phyloP scores from a whole-genome alignment of 2,797 vertebrate species.

The Amniataba percoides region DNA sequence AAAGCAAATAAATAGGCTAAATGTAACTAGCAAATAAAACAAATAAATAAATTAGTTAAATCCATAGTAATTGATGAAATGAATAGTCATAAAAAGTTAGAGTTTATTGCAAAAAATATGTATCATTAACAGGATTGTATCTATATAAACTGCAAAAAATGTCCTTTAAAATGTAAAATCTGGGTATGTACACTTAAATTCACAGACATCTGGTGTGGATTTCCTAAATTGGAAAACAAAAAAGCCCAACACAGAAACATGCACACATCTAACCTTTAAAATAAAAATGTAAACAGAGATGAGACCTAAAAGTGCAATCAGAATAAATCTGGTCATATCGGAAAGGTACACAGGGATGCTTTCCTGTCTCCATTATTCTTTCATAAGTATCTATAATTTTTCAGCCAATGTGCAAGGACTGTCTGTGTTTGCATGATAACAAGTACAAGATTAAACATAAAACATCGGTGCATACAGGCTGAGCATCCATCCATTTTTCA shows the following conservation, averaged over 20 bases:
- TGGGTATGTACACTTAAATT: conserved; percentile 17
- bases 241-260: not conserved
- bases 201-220: not conserved
- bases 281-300: conserved; percentile 48
- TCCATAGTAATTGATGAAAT: not conserved
- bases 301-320: conserved; percentile 44
- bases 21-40: not conserved
- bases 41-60: not conserved
- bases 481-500: not conserved
- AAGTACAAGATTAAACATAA: not conserved
- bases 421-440: not conserved
- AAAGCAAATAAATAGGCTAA: not conserved
- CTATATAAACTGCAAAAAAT: conserved; percentile 18
- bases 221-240: not conserved
- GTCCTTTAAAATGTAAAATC: not conserved
- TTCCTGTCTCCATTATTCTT: not conserved
- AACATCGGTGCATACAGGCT: not conserved
- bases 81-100: not conserved
- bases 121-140: conserved; percentile 3
- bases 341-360: not conserved
- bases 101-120: conserved; percentile 17
- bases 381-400: not conserved
- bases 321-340: conserved; percentile 20
- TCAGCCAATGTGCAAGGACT: not conserved
- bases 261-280: not conserved